A percentile compares a stretch with the other conserved stretches of the same genome.
These are phyloP conservation scores for Ommatoiulus sabulosus DNA, from an alignment of 2,888 invertebrate genomes.

Conservation along the genomic window DNA sequence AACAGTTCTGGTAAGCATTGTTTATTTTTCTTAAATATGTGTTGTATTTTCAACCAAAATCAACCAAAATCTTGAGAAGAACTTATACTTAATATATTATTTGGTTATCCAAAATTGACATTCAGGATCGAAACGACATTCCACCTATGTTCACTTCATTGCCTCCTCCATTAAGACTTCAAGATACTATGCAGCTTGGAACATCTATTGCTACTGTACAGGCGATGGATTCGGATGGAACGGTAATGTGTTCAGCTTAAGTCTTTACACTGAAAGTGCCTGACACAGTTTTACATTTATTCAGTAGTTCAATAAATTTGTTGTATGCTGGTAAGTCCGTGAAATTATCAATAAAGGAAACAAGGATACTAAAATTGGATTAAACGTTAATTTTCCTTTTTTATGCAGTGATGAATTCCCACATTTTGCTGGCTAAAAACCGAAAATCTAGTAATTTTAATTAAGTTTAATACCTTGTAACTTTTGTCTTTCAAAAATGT, in stretches of 20 bases:
- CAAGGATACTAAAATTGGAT: no score
- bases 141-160: conserved; percentile 87
- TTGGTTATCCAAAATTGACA: background rate
- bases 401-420: no score
- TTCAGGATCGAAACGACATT: conserved; percentile 86
- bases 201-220: conserved; percentile 81
- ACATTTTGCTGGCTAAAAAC: no score
- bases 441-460: no score
- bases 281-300: background rate
- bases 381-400: no score
- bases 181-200: conserved; percentile 86
- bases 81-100: background rate
- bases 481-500: no score
- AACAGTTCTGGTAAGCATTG: conserved; percentile 73
- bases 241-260: conserved; percentile 70
- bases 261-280: background rate
- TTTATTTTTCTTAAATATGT: background rate
- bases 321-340: no score
- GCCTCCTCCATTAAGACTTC: conserved; percentile 84
- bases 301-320: no score
- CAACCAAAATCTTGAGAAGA: background rate
- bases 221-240: conserved; percentile 87
- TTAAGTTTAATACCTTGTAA: no score
- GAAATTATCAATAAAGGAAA: no score
- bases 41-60: background rate